These are phyloP conservation scores for Leucopsar rothschildi DNA, from an alignment of 2,113 vertebrate species.

Conservation along the genomic window DNA sequence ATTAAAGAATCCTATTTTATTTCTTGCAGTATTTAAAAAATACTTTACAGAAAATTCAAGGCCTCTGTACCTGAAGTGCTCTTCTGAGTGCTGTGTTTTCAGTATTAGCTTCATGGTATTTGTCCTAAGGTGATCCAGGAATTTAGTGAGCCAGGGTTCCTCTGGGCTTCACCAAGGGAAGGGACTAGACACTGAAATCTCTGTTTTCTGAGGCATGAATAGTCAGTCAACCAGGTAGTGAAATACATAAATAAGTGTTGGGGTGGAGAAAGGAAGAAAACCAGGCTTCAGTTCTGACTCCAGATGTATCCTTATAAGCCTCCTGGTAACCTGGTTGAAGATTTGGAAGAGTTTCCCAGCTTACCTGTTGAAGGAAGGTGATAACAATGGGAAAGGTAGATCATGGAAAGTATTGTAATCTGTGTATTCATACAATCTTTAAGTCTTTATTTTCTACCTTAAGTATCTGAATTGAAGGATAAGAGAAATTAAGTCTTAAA, in stretches of 20 bases:
- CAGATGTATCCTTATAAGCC: neutral
- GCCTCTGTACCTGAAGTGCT: neutral
- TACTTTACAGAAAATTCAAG: neutral
- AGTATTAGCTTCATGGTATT: neutral
- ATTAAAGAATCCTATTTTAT: neutral
- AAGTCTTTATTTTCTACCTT: neutral
- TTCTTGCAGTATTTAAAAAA: neutral
- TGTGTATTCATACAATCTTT: neutral
- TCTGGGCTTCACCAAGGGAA: neutral
- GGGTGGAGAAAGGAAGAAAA: neutral
- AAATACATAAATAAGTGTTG: neutral
- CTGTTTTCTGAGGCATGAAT: neutral
- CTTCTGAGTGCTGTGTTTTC: neutral
- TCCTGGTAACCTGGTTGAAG: neutral
- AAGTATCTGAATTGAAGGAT: neutral
- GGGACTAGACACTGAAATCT: neutral
- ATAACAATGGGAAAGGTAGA: neutral
- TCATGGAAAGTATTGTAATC: neutral
- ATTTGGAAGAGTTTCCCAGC: neutral
- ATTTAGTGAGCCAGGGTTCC: neutral
- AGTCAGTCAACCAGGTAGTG: neutral
- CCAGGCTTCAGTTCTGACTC: neutral
- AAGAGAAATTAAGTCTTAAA: neutral
- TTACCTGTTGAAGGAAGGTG: neutral
- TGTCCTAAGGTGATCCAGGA: neutral